Evolutionary conservation across 2,113 vertebrate genomes (phyloP), one percentile per base, ranked within the genome.

Genomic region (Fulica atra): DNA sequence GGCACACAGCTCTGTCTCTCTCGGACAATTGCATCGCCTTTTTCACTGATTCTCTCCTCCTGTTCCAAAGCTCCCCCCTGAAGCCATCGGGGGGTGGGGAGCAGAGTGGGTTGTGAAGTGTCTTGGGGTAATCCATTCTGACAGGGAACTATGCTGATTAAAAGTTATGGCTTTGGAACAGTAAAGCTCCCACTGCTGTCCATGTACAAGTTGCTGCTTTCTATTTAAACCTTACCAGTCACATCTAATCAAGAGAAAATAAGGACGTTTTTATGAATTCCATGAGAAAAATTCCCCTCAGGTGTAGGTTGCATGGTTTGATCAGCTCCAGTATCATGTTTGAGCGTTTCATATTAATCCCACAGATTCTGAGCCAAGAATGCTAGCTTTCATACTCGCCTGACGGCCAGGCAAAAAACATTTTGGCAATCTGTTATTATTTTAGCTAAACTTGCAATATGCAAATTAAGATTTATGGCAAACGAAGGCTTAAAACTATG

Each of bases 251-350:
- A 96, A 79, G 89, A 79, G 92, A 94, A 95, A 96, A 79, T 60
- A 88, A 70, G 89, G 84, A 92, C 9, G 0, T 82, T 95, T 96
- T 96, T 87, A 93, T 93, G 85, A 93, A 93, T 89, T 93, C 92
- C 95, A 81, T 90, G 87, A 96, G 94, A 97, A 96, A 94, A 96
- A 97, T 93, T 92, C 95, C 95, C 97, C 92, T 95, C 95, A 96
- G 95, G 97, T 96, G 89, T 54, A 88, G 89, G 57, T 3, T 95
- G 88, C 95, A 90, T 0, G 10, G 91, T 92, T 90, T 96, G 95
- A 97, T 96, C 94, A 81, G 86, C 82, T 85, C 76, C 85, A 77
- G 73, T 64, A 92, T 94, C 70, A 28, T 81, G 60, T 92, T 93
- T 92, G 91, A 95, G 72, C 8, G 0, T 95, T 91, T 95, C 61